phyloP scores from a whole-genome alignment of 2,797 vertebrate species.

The Pteropus rufus region DNA sequence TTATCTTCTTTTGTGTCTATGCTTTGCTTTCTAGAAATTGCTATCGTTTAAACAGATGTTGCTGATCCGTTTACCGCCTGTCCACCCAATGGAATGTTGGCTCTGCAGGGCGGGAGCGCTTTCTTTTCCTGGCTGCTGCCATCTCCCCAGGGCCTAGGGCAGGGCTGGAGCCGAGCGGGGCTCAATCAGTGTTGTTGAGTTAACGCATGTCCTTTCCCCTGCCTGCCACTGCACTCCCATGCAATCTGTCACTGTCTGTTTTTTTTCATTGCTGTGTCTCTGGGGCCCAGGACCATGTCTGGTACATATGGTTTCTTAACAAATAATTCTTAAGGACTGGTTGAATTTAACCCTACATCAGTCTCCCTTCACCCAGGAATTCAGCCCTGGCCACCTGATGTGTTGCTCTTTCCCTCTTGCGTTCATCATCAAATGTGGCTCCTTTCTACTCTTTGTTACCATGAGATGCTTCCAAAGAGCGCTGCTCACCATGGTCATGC shows the following conservation, averaged over 20 bases:
- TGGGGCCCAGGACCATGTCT: not conserved
- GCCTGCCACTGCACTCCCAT: not conserved
- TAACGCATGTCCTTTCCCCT: not conserved
- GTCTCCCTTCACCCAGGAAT: not conserved
- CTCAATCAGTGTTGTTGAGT: not conserved
- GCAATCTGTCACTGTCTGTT: not conserved
- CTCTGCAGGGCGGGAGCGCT: too few species aligned
- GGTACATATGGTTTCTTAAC: not conserved
- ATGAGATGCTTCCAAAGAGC: not conserved
- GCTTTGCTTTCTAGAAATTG: not conserved
- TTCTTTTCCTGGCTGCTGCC: not conserved
- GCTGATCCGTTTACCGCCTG: not conserved
- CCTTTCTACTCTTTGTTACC: not conserved
- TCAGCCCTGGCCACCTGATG: accelerated
- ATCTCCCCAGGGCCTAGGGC: not conserved
- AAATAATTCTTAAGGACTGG: not conserved
- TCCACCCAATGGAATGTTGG: not conserved
- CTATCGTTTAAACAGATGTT: not conserved
- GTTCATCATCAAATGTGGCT: not conserved
- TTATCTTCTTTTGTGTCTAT: not conserved
- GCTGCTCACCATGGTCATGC: accelerated
- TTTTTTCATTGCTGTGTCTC: not conserved
- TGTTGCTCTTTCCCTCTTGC: accelerated
- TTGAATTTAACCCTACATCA: not conserved
- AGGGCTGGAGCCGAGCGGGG: not conserved